Conservation (phyloP, 2,797 vertebrate species). For the Micrastur ruficollis region DNA sequence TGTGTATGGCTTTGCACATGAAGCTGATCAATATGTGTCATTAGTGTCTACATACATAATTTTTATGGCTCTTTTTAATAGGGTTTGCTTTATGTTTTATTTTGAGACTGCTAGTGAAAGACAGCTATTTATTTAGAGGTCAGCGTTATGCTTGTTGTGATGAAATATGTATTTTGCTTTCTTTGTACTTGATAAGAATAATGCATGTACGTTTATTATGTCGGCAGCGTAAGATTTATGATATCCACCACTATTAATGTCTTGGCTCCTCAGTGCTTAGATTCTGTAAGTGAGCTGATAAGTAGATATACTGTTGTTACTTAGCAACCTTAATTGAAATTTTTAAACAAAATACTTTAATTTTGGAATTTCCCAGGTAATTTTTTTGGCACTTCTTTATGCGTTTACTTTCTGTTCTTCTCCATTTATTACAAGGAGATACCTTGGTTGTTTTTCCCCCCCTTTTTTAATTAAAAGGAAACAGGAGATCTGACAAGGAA, state of each 20-base stretch:
- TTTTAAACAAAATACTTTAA: conserved; percentile 11
- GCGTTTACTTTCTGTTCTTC: neutral
- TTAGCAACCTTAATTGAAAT: conserved; percentile 43
- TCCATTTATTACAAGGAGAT: neutral
- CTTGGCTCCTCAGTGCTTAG: conserved; percentile 26
- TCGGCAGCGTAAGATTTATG: conserved; percentile 15
- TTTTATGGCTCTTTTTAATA: conserved; percentile 57
- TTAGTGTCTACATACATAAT: conserved; percentile 58
- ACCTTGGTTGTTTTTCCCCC: rapidly evolving
- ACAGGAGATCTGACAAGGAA: neutral
- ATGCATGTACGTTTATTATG: conserved; percentile 34
- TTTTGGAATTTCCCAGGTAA: conserved; percentile 39
- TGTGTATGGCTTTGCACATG: neutral
- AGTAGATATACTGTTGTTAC: conserved; percentile 17
- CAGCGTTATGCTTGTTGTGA: conserved; percentile 51
- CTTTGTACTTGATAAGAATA: conserved; percentile 63
- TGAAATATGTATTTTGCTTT: conserved; percentile 60
- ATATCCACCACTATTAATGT: conserved; percentile 14
- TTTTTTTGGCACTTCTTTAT: neutral
- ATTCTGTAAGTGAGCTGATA: conserved; percentile 53
- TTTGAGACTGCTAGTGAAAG: conserved; percentile 60
- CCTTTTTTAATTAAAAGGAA: neutral
- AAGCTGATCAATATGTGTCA: conserved; percentile 59
- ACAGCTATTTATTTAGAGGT: conserved; percentile 62
- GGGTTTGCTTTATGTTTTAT: conserved; percentile 55